Percentiles rank a stretch among this genome's conserved stretches.
These are phyloP conservation scores for Cinara cedri DNA, from an alignment of 2,888 invertebrate genomes.

Conservation along the genomic window DNA sequence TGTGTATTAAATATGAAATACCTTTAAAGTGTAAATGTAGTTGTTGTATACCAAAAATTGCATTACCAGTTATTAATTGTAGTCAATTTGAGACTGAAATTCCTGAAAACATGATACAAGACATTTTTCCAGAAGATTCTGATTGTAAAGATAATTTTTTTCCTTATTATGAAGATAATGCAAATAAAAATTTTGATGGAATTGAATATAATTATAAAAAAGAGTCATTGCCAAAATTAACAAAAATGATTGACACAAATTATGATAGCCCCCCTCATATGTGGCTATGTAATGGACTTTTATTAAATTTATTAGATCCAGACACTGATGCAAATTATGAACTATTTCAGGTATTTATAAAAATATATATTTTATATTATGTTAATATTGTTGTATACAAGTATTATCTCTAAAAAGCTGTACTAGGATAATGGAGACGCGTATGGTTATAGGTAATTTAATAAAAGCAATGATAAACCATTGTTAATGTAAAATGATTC, in stretches of 20 bases:
- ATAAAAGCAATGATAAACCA: too few species aligned
- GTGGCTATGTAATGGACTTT: constrained; percentile 91
- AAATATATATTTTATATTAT: not conserved
- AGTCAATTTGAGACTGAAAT: too few species aligned
- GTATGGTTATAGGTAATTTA: too few species aligned
- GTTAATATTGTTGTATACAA: not conserved
- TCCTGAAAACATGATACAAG: too few species aligned
- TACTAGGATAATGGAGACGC: too few species aligned
- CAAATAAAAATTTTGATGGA: not conserved
- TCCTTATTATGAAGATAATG: not conserved
- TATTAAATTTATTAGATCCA: constrained; percentile 85
- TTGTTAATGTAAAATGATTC: too few species aligned
- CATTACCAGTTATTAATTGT: too few species aligned
- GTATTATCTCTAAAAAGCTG: not conserved
- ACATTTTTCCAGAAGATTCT: too few species aligned
- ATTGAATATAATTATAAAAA: not conserved
- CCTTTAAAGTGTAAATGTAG: constrained; percentile 22
- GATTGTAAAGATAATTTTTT: too few species aligned
- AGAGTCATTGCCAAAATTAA: not conserved
- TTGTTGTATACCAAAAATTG: too few species aligned
- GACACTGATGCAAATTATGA: constrained; percentile 77
- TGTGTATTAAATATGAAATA: not conserved
- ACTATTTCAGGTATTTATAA: constrained; percentile 73
- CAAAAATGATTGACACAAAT: not conserved
- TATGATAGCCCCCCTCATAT: constrained; percentile 86